Percentiles rank a stretch among this genome's conserved stretches.
Conservation (phyloP, 2,113 vertebrate species). For the Pseudolaguvia tuberculata region DNA sequence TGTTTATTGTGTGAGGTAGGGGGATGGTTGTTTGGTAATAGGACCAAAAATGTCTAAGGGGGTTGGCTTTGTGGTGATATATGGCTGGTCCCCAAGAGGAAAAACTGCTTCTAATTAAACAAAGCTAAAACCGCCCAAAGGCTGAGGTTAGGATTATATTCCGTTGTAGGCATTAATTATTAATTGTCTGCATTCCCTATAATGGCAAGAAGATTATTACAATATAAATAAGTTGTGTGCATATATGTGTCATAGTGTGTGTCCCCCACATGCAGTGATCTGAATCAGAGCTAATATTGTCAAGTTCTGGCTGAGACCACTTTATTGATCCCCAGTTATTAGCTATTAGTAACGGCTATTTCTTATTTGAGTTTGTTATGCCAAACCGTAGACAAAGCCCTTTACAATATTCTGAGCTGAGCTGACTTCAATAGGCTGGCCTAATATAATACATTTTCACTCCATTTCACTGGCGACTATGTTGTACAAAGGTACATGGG, state of each 20-base stretch:
- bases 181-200: background rate
- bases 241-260: background rate
- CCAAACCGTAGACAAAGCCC: constrained; percentile 8
- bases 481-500: too few species aligned
- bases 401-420: background rate
- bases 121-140: background rate
- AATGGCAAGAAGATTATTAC: background rate
- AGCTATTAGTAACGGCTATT: constrained; percentile 1
- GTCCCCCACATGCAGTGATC: constrained; percentile 6
- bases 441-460: too few species aligned
- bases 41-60: background rate
- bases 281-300: constrained; percentile 30
- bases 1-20: background rate
- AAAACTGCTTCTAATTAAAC: background rate
- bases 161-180: background rate
- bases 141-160: background rate
- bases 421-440: background rate
- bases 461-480: too few species aligned
- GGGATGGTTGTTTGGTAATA: background rate
- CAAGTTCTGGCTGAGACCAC: constrained; percentile 4
- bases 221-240: constrained; percentile 7
- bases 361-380: background rate
- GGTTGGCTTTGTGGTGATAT: background rate
- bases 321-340: constrained; percentile 12
- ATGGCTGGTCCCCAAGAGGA: background rate